phyloP scores from a whole-genome alignment of 2,888 invertebrate genomes.

The Xanthostigma xanthostigma region DNA sequence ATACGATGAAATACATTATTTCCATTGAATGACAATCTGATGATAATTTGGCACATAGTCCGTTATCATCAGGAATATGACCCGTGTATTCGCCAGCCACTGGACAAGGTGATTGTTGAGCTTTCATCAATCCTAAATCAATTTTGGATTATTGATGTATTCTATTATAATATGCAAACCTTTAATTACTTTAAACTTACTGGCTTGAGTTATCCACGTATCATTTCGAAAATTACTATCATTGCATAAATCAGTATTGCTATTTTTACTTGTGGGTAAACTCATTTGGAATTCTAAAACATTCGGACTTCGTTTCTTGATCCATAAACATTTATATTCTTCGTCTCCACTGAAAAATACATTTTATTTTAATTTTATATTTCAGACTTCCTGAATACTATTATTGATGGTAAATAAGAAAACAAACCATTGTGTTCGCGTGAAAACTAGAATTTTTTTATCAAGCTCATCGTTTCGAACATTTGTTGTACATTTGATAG shows the following conservation, averaged over 20 bases:
- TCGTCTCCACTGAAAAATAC: constrained; percentile 37
- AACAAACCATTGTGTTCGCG: constrained; percentile 37
- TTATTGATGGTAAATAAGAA: constrained; percentile 16
- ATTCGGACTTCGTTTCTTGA: constrained; percentile 40
- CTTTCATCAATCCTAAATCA: constrained; percentile 25
- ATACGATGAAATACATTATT: constrained; percentile 50
- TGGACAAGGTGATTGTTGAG: constrained; percentile 39
- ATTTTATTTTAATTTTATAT: not conserved
- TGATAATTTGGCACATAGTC: constrained; percentile 46
- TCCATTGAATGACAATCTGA: constrained; percentile 48
- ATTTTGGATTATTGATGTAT: not conserved
- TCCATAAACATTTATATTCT: constrained; percentile 39
- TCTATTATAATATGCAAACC: constrained; percentile 8
- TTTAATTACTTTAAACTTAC: constrained; percentile 27
- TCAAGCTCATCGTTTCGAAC: constrained; percentile 22
- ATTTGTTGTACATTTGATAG: constrained; percentile 29
- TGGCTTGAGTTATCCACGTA: constrained; percentile 45
- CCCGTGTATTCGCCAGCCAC: constrained; percentile 50
- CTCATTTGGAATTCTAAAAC: constrained; percentile 44
- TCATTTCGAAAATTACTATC: constrained; percentile 31
- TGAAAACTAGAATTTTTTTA: constrained; percentile 33
- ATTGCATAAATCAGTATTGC: constrained; percentile 17
- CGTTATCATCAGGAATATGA: constrained; percentile 40
- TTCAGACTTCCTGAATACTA: too few species aligned
- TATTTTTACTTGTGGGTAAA: constrained; percentile 21